A percentile compares a stretch with the other conserved stretches of the same genome.
These are phyloP conservation scores for Euclidia mi DNA, from an alignment of 2,888 invertebrate species.

Conservation along the genomic window DNA sequence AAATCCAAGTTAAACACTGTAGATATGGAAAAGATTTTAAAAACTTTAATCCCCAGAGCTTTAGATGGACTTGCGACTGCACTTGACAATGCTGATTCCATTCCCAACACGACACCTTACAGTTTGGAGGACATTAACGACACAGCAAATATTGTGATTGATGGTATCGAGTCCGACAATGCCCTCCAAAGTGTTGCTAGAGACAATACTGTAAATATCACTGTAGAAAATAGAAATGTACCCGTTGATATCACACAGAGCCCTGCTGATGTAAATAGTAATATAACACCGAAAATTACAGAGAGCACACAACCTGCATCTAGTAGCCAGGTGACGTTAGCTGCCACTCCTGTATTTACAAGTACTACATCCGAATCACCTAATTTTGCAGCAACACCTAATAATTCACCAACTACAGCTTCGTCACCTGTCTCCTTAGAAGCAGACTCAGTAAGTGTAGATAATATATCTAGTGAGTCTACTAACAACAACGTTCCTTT, in stretches of 20 bases:
- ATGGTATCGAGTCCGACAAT: conserved; percentile 64
- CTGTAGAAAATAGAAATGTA: conserved; percentile 61
- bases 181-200: conserved; percentile 74
- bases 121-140: conserved; percentile 87
- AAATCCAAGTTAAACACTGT: conserved; percentile 82
- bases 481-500: conserved; percentile 70
- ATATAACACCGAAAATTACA: conserved; percentile 55
- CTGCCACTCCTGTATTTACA: conserved; percentile 37
- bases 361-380: conserved; percentile 25
- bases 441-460: conserved; percentile 58
- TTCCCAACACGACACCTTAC: conserved; percentile 84
- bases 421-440: conserved; percentile 64
- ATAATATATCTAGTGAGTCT: conserved; percentile 51
- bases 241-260: conserved; percentile 56
- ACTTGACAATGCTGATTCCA: conserved; percentile 74
- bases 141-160: conserved; percentile 78
- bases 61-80: conserved; percentile 75
- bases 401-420: conserved; percentile 43
- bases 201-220: conserved; percentile 78
- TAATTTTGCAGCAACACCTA: conserved; percentile 37
- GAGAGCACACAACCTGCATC: conserved; percentile 63
- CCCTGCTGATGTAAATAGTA: conserved; percentile 75
- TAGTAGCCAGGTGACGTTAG: conserved; percentile 65
- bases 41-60: conserved; percentile 86
- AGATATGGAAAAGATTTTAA: conserved; percentile 87